Evolutionary conservation across 1,140 invertebrate genomes (phyloP), one percentile per base, ranked within the genome.

Genomic region (Brevipalpus yothersi): DNA sequence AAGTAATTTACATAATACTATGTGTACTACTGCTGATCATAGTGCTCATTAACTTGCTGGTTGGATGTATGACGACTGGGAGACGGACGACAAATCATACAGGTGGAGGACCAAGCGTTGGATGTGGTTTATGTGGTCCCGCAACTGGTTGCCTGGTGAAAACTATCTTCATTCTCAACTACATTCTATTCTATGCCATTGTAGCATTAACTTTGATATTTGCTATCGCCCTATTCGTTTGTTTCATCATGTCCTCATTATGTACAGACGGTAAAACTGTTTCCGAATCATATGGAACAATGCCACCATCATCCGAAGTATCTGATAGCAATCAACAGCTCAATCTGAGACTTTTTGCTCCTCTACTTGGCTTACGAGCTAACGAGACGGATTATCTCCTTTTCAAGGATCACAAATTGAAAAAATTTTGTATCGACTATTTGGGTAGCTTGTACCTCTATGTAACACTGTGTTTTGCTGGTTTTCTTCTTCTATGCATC

Each of bases 401-500:
- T 11, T 63, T 63, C 31, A 23, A 58, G 17, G 57, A 56, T 59
- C 39, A 61, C 53, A n/a, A 61, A 4, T 51, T 63, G 42, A 61
- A 63, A 59, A 63, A 41, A 40, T 53, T 63, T 23, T 63, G 62
- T 53, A 43, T 42, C n/a, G 62, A 63, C 51, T 63, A 62, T 58
- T 39, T 63, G 12, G 47, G 49, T 4, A 59, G 15, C 10, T 41
- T 63, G 1, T 45, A 41, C 31, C 21, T 63, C 41, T 61, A 61
- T 45, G 53, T 61, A n/a, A 58, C 59, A 15, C 39, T 61, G 1
- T 53, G 56, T 45, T 31, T 51, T 11, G 23, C 39, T 42, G 60
- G 60, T 7, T 59, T 58, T 39, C 9, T 58, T 19, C 19, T 58
- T 15, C 7, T 57, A 13, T 58, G 56, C 42, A 31, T 41, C 19